Evolutionary conservation across 2,113 vertebrate genomes (phyloP), one percentile per base, ranked within the genome.

Genomic region (Ranitomeya variabilis): DNA sequence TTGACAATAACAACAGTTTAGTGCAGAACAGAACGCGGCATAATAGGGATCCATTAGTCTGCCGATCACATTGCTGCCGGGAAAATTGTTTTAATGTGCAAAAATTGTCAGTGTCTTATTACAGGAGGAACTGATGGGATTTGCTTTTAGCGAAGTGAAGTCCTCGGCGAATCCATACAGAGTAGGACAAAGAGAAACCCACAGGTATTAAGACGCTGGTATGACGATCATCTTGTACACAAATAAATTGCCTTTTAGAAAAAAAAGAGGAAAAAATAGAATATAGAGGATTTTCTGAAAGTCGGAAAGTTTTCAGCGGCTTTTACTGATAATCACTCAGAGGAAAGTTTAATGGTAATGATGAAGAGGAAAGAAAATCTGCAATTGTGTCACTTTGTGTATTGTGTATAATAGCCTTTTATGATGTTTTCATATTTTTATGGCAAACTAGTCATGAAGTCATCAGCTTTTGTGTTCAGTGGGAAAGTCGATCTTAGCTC

Each of bases 41-140:
- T 80, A 71, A 87, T 80, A 77, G 83, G 31, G 87, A 76, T 88
- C 87, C 87, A 83, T 88, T 83, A 88, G 80, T 83, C 79, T 80
- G 21, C 54, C 52, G 79, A 82, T 71, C 64, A 88, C 80, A 83
- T 52, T 57, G 57, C 69, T 83, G 80, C 80, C 59, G 57, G 69
- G 76, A 31, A 88, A 88, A 88, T 83, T 83, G 87, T 77, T 77
- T 76, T 88, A 88, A 88, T 88, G 87, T 76, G 67, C 80, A 88
- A 62, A 88, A 77, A 88, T 88, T 83, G 87, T 64, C 21, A 51
- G 87, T 88, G 80, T 88, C 87, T 82, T 64, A 74, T 88, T 88
- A 88, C 87, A 83, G 6, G 69, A 62, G 71, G 52, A 83, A 71
- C 69, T 88, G 67, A 83, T 88, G 67, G 76, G 69, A 83, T 83